Conservation (phyloP, 2,113 vertebrate genomes). For the Takifugu bimaculatus region DNA sequence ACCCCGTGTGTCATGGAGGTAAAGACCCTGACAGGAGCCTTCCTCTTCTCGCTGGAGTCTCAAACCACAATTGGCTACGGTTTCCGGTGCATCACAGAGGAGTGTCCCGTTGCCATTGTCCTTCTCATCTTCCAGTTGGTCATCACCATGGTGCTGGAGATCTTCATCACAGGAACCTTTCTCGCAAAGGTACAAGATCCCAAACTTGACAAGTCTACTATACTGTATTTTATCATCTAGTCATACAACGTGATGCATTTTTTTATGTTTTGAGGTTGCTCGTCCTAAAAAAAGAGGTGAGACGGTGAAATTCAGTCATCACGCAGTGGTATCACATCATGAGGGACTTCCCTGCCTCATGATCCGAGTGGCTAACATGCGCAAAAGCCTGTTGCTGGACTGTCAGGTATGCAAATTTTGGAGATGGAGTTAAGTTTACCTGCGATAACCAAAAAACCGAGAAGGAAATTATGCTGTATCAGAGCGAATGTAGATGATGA, state of each 20-base stretch:
- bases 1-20: constrained; percentile 97
- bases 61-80: constrained; percentile 97
- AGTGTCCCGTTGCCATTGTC: constrained; percentile 89
- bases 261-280: constrained; percentile 72
- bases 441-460: no score
- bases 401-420: constrained; percentile 75
- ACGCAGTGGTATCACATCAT: constrained; percentile 85
- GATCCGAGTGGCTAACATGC: constrained; percentile 96
- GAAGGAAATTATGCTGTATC: no score
- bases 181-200: constrained; percentile 81
- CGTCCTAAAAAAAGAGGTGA: constrained; percentile 93
- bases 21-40: constrained; percentile 91
- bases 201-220: no score
- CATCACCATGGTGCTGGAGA: constrained; percentile 96
- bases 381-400: constrained; percentile 89
- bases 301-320: constrained; percentile 94
- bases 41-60: constrained; percentile 95
- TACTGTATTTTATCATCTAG: no score
- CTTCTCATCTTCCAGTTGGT: constrained; percentile 94
- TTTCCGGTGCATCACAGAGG: constrained; percentile 96
- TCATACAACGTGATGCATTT: not conserved
- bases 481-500: no score
- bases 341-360: constrained; percentile 88
- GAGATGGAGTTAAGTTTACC: no score
- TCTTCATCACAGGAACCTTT: constrained; percentile 98